These are phyloP conservation scores for Apis mellifera DNA, from an alignment of 1,140 invertebrate species.

Conservation along the genomic window Amel_HAv3.1 CM009941.2:1257501-1258000, in stretches of 20 bases:
- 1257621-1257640: not conserved
- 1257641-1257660: no score
- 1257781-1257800: no score
- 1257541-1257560: no score
- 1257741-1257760: no score
- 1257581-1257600: no score
- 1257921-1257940: not conserved
- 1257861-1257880: not conserved
- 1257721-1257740: not conserved
- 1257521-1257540: no score
- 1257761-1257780: no score
- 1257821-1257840: not conserved
- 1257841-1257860: not conserved
- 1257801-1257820: not conserved
- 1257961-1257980: not conserved
- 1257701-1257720: no score
- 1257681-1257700: no score
- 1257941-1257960: not conserved
- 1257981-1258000: not conserved
- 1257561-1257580: no score
- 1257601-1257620: not conserved
- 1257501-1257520: no score
- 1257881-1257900: not conserved
- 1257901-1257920: not conserved
- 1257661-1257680: no score